Conservation (phyloP, 64 coral and sea anemone species). For the Hydrozoanthus tunicans region DNA sequence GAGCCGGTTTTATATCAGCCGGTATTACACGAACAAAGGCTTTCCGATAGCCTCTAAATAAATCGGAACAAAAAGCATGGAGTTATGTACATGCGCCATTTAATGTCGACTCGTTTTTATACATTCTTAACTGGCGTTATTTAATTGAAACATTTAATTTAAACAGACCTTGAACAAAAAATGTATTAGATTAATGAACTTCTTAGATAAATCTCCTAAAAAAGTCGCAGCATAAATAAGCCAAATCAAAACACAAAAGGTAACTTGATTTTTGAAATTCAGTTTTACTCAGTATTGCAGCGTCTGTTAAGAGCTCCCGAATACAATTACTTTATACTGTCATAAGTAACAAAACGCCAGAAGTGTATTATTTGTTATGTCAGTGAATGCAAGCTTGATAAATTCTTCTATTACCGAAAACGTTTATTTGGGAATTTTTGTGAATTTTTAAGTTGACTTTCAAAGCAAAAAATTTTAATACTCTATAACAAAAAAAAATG, state of each 20-base stretch:
- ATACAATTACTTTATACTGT: no score
- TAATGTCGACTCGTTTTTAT: neutral
- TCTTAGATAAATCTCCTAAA: neutral
- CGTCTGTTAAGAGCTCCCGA: neutral
- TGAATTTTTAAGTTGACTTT: neutral
- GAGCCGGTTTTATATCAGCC: neutral
- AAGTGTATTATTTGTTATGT: no score
- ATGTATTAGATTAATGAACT: neutral
- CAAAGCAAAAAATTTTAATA: neutral
- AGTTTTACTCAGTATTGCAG: neutral
- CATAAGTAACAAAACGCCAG: no score
- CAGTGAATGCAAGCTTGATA: no score
- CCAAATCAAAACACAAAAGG: conserved; percentile 20
- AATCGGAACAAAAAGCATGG: neutral
- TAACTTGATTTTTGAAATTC: neutral
- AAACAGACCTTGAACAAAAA: neutral
- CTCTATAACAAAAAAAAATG: conserved; percentile 4
- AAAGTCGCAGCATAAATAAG: conserved; percentile 23
- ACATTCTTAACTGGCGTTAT: neutral
- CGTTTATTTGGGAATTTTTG: neutral
- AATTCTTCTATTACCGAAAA: no score
- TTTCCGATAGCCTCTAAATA: neutral
- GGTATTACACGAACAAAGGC: neutral
- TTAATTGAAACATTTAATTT: neutral
- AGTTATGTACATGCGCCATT: neutral